Evolutionary conservation across 2,888 invertebrate genomes (phyloP).

Genomic region (Colletes collaris): DNA sequence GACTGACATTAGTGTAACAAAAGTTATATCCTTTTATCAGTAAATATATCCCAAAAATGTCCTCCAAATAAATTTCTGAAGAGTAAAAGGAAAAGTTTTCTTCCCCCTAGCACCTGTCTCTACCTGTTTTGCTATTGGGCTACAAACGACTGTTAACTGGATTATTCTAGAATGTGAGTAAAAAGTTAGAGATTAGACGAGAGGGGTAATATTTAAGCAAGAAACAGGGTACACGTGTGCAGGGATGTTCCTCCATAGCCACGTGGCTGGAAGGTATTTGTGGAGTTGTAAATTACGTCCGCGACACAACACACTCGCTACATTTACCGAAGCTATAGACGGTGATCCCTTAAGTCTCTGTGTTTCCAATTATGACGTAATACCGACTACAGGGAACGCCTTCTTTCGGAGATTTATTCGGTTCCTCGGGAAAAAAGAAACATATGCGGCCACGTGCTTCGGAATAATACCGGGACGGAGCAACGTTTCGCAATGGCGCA

Average conservation of each 20-base stretch:
- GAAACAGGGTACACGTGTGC: neutral
- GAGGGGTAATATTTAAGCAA: neutral
- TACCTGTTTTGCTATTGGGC: no score
- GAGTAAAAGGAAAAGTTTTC: no score
- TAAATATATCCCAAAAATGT: no score
- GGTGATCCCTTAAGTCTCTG: constrained; percentile 36
- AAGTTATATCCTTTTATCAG: no score
- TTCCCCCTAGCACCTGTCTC: no score
- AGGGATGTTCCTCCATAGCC: constrained; percentile 1
- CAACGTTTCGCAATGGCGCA: neutral
- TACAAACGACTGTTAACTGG: no score
- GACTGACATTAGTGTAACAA: no score
- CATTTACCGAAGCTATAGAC: constrained; percentile 54
- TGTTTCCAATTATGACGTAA: constrained; percentile 32
- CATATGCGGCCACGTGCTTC: neutral
- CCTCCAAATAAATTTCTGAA: no score
- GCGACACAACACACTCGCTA: constrained; percentile 72
- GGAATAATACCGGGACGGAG: neutral
- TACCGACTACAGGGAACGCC: neutral
- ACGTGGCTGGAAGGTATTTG: constrained; percentile 29
- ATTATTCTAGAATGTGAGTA: neutral
- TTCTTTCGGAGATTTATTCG: constrained; percentile 23
- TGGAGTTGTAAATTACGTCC: constrained; percentile 74
- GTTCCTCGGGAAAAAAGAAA: neutral
- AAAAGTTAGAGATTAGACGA: constrained; percentile 14